Base-by-base conservation (phyloP, 2,797 vertebrate species). In the Coilia nasus region DNA sequence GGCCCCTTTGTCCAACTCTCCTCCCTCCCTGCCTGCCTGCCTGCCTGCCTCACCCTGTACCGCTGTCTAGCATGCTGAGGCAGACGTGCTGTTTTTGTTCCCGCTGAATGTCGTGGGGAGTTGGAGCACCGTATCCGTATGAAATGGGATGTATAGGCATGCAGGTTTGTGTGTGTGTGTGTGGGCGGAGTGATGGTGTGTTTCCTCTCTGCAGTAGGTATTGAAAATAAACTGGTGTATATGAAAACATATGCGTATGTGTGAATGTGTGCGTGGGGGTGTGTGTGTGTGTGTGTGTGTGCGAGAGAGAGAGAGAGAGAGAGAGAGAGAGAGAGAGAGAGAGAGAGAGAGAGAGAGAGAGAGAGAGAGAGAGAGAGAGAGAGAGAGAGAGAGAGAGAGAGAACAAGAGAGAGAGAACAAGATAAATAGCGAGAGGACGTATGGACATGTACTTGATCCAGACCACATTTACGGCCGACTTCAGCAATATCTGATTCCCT, bases 231-330 rank as follows among this genome's bases (percentile, higher is more conserved):
- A 44, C 31, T 71, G 62, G 12, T 28, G 10, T 67, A 15, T 71
- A 35, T 71, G 5, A 71, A 28, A 28, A 59, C 47, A 62, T 81
- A 81, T 56, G 56, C 81, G 71, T 56, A 83, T 54, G 56, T 23
- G 41, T 86, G 50, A 85, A 44, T 11, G 57, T n/a, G 83, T 35
- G 71, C 4, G 41, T 82, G 71, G 83, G 87, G 81, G 88, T 83
- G 84, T 84, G 86, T 50, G 44, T 54, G 62, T 82, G 75, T 15
- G 14, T 50, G 81, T n/a, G 84, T n/a, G 46, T 86, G 71, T 85
- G 85, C 57, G 67, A 6, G 67, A 19, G 67, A 17, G 67, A 14
- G 67, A 31, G 62, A 31, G 23, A 31, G 50, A 3, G 7, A 54
- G 50, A 54, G 50, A 54, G 50, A 54, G 7, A 54, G 50, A 54